phyloP scores from a whole-genome alignment of 2,113 vertebrate species.

The Panthera tigris region DNA sequence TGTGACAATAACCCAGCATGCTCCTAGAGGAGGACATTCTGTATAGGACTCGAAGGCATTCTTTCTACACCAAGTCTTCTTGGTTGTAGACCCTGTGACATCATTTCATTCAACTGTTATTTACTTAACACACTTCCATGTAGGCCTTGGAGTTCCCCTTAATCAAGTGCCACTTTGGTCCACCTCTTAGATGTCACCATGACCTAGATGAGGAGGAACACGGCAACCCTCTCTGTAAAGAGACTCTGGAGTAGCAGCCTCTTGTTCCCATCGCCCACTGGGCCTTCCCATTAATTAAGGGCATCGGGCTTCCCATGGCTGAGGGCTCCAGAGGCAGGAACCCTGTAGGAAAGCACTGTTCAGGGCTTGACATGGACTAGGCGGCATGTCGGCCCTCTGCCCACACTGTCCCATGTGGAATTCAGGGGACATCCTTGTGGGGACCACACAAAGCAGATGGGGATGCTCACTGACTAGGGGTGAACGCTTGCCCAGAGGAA shows the following conservation, averaged over 20 bases:
- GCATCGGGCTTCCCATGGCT: not conserved
- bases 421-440: fast-evolving
- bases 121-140: not conserved
- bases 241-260: not conserved
- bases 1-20: not conserved
- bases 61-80: not conserved
- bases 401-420: not conserved
- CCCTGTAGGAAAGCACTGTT: not conserved
- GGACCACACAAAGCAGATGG: not conserved
- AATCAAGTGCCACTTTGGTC: not conserved
- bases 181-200: not conserved
- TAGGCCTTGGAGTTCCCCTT: not conserved
- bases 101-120: not conserved
- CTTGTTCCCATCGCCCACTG: not conserved
- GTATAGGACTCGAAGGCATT: not conserved
- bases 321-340: not conserved
- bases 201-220: not conserved
- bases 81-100: not conserved
- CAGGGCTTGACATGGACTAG: too few relatives aligned
- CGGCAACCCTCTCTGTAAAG: not conserved
- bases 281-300: not conserved
- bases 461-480: not conserved
- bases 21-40: not conserved
- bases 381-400: not conserved
- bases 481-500: not conserved